A percentile compares a stretch with the other conserved stretches of the same genome.
These are phyloP conservation scores for Drosophila arizonae DNA, from an alignment of 1,140 invertebrate species.

Conservation along the genomic window DNA sequence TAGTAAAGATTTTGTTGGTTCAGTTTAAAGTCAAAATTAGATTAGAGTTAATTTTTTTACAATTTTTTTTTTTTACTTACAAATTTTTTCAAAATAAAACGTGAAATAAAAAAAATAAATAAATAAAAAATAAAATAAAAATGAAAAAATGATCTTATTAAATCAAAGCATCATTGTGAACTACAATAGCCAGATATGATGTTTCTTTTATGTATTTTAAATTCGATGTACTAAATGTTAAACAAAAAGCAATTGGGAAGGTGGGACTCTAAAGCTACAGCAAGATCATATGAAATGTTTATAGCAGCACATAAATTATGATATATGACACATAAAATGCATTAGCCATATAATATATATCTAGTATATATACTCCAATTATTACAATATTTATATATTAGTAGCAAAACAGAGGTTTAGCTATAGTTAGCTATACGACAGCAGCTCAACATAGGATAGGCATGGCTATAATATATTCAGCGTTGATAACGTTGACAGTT, in stretches of 20 bases:
- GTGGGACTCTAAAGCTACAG: background rate
- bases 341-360: too few relatives aligned
- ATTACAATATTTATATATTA: too few relatives aligned
- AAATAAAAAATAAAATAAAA: conserved; percentile 10
- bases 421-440: too few relatives aligned
- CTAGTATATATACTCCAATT: too few relatives aligned
- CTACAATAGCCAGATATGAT: background rate
- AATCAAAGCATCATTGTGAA: background rate
- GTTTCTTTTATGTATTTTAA: too few relatives aligned
- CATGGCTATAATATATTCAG: too few relatives aligned
- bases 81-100: background rate
- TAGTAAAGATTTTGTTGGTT: conserved; percentile 60
- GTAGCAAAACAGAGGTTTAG: too few relatives aligned
- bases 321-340: too few relatives aligned
- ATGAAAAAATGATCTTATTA: background rate
- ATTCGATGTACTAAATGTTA: background rate
- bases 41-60: background rate
- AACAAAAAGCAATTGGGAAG: background rate
- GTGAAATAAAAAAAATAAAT: conserved; percentile 11
- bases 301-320: too few relatives aligned
- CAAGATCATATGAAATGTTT: too few relatives aligned
- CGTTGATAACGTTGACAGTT: too few relatives aligned
- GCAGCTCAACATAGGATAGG: too few relatives aligned
- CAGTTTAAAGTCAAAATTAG: conserved; percentile 5
- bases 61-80: background rate